Evolutionary conservation across 1,140 invertebrate species (phyloP).

Genomic region (Planococcus citri): DNA sequence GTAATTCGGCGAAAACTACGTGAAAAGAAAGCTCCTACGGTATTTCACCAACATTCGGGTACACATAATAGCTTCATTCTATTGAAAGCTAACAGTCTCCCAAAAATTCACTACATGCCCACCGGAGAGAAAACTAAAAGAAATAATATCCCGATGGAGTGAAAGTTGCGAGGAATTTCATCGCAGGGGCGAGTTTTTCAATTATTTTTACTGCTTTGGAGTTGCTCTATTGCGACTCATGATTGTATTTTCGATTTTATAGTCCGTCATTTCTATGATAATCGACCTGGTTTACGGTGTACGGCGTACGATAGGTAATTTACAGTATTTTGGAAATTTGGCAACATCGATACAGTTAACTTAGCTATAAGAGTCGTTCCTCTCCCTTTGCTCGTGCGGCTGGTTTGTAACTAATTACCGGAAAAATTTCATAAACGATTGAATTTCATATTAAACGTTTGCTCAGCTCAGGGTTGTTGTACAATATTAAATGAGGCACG

Average conservation of each 20-base stretch:
- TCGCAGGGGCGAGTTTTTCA: neutral
- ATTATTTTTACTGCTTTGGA: neutral
- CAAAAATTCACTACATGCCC: no score
- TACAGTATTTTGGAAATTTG: no score
- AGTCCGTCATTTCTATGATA: neutral
- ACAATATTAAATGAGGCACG: conserved; percentile 6
- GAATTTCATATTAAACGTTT: neutral
- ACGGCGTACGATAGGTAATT: no score
- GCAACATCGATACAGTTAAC: no score
- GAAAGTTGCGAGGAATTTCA: no score
- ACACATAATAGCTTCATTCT: neutral
- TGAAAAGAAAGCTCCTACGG: neutral
- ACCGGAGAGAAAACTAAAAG: no score
- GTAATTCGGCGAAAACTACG: neutral
- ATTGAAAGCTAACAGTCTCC: neutral
- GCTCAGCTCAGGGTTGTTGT: neutral
- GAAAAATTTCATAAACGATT: conserved; percentile 4
- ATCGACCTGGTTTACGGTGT: neutral
- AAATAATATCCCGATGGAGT: no score
- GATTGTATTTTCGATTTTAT: conserved; percentile 2
- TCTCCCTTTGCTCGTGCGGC: no score
- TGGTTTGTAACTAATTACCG: neutral
- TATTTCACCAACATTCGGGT: neutral
- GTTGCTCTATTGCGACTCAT: neutral
- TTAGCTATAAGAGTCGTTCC: no score